Percentiles rank a stretch among this genome's conserved stretches.
Conservation (phyloP, 2,888 invertebrate genomes). For the Cordilura impudica region DNA sequence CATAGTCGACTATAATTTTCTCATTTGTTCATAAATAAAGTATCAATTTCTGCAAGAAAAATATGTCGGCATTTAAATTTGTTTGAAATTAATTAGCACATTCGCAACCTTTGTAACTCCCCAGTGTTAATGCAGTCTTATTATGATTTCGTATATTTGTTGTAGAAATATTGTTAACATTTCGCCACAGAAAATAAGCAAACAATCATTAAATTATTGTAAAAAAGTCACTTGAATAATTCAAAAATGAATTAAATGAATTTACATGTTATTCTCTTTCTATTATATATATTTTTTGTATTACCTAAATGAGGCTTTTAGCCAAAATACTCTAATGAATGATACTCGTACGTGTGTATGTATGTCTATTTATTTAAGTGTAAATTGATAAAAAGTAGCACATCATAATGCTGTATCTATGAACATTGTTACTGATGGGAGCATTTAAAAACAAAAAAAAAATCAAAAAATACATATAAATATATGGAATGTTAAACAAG, state of each 20-base stretch:
- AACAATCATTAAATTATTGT: too few species aligned
- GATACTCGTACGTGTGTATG: slow-evolving; percentile 42
- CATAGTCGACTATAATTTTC: too few species aligned
- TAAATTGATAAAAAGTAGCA: slow-evolving; percentile 60
- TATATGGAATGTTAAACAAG: too few species aligned
- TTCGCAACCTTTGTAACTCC: too few species aligned
- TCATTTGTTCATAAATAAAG: too few species aligned
- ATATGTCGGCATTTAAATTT: too few species aligned
- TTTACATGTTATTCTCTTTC: neutral
- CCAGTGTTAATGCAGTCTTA: too few species aligned
- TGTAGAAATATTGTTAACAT: neutral
- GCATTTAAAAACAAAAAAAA: neutral
- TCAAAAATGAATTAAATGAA: neutral
- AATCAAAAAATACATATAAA: neutral
- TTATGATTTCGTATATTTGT: too few species aligned
- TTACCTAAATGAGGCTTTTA: slow-evolving; percentile 63
- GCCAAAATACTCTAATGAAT: slow-evolving; percentile 65
- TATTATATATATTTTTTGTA: slow-evolving; percentile 19
- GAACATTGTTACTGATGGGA: slow-evolving; percentile 6
- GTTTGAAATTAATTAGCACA: too few species aligned
- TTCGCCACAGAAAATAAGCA: too few species aligned
- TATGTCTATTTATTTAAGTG: slow-evolving; percentile 15
- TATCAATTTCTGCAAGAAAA: too few species aligned
- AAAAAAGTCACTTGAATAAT: neutral
- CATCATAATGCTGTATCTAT: slow-evolving; percentile 34